Conservation (phyloP, 2,113 vertebrate species). For the Pontoporia blainvillei region DNA sequence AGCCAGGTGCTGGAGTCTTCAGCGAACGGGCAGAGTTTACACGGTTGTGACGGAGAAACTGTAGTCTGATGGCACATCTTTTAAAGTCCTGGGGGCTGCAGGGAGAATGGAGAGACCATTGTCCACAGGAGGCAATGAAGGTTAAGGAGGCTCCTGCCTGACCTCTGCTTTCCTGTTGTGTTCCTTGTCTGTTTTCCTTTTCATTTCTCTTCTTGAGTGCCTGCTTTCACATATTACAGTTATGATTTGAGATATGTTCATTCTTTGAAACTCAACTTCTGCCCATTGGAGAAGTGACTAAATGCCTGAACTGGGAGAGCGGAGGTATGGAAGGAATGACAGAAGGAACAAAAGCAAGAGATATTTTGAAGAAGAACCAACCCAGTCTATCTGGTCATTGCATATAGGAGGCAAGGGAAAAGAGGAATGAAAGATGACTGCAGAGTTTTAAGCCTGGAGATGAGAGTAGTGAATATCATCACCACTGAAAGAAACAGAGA, state of each 20-base stretch:
- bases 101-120: neutral
- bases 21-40: neutral
- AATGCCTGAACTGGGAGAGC: neutral
- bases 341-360: neutral
- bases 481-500: neutral
- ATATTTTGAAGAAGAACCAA: neutral
- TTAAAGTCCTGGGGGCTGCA: neutral
- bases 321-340: neutral
- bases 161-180: neutral
- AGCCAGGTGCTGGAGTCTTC: neutral
- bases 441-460: neutral
- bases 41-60: neutral
- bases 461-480: neutral
- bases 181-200: neutral
- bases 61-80: neutral
- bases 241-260: neutral
- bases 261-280: neutral
- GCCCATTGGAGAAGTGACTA: neutral
- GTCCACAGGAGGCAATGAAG: neutral
- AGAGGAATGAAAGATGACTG: neutral
- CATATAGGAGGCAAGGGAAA: too few relatives aligned
- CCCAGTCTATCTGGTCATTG: neutral
- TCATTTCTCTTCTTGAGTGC: neutral
- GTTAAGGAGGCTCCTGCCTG: neutral
- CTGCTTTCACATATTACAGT: neutral